Conservation (phyloP, 2,888 invertebrate species). For the Coleophora deauratella region DNA sequence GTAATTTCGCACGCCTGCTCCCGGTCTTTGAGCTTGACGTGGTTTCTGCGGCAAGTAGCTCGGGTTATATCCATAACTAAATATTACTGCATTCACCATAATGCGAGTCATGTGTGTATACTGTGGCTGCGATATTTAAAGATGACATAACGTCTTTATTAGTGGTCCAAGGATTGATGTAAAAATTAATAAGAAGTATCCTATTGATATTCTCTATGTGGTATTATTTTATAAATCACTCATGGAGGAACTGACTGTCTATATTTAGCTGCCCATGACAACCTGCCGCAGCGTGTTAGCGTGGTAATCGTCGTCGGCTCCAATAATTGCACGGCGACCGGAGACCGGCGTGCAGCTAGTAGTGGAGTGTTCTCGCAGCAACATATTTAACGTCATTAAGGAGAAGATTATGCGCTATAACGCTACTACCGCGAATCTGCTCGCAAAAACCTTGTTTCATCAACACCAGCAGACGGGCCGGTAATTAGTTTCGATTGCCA, state of each 20-base stretch:
- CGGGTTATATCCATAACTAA: too few species aligned
- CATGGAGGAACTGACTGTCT: too few species aligned
- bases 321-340: conserved; percentile 24
- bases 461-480: conserved; percentile 46
- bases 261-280: too few species aligned
- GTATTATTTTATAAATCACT: too few species aligned
- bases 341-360: not conserved
- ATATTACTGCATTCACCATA: too few species aligned
- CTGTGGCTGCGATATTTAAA: too few species aligned
- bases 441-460: conserved; percentile 55
- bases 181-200: too few species aligned
- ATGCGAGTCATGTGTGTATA: too few species aligned
- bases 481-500: conserved; percentile 51
- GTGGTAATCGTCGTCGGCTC: conserved; percentile 22
- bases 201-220: too few species aligned
- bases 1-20: conserved; percentile 29
- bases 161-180: too few species aligned
- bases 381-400: conserved; percentile 49
- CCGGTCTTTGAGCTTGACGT: conserved; percentile 17
- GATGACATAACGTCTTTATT: too few species aligned
- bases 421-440: conserved; percentile 42
- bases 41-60: not conserved
- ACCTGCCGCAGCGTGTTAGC: conserved; percentile 19
- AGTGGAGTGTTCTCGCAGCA: conserved; percentile 25
- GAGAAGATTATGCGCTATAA: conserved; percentile 46